phyloP scores from a whole-genome alignment of 2,797 vertebrate genomes.

The Balearica regulorum region DNA sequence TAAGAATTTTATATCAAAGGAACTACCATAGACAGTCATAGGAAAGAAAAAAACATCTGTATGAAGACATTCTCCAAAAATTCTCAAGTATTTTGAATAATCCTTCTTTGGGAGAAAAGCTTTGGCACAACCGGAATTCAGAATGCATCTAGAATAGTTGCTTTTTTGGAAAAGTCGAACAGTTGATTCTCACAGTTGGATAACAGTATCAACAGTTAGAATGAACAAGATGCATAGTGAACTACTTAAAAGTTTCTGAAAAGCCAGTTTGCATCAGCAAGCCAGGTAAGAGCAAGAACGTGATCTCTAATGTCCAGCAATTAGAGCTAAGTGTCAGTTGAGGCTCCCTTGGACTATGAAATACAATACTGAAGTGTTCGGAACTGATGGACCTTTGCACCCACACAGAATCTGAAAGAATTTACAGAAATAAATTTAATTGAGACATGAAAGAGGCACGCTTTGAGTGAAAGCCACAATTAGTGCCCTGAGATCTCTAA shows the following conservation, averaged over 20 bases:
- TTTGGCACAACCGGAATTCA: neutral
- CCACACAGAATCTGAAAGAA: neutral
- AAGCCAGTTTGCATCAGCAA: neutral
- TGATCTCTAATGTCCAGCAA: neutral
- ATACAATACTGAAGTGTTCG: neutral
- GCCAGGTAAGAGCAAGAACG: neutral
- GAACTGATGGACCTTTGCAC: neutral
- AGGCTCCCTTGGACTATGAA: neutral
- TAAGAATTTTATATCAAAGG: neutral
- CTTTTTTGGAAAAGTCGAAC: neutral
- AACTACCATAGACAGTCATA: neutral
- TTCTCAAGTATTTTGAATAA: neutral
- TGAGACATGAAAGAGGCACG: neutral
- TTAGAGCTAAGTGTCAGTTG: accelerated
- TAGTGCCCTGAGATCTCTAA: neutral
- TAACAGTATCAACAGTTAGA: neutral
- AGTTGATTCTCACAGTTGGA: neutral
- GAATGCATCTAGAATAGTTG: neutral
- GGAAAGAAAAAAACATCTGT: neutral
- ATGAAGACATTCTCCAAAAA: neutral
- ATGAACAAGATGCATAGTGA: neutral
- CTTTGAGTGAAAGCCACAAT: neutral
- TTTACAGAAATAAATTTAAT: neutral
- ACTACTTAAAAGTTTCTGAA: neutral
- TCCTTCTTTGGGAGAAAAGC: neutral